Evolutionary conservation across 2,888 invertebrate species (phyloP).

Genomic region (Megaustenia siamemsis): DNA sequence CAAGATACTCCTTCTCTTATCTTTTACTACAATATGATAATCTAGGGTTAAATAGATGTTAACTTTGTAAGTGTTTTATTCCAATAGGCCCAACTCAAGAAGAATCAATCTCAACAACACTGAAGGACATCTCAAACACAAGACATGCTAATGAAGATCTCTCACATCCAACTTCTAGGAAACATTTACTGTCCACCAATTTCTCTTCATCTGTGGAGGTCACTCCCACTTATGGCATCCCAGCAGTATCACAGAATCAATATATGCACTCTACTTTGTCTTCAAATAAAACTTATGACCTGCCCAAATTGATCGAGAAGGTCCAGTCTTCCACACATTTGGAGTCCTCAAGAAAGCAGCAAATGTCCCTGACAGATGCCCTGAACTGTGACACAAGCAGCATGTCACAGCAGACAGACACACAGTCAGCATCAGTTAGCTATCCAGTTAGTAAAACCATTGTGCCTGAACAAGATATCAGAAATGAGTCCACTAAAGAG

Average conservation of each 20-base stretch:
- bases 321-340: background rate
- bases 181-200: too few relatives aligned
- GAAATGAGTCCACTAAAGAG: constrained; percentile 3
- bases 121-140: background rate
- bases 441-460: background rate
- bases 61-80: too few relatives aligned
- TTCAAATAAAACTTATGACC: too few relatives aligned
- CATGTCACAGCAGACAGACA: background rate
- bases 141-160: background rate
- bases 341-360: background rate
- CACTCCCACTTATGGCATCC: background rate
- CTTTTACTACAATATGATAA: too few relatives aligned
- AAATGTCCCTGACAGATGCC: background rate
- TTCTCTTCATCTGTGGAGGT: background rate
- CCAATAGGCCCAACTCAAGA: too few relatives aligned
- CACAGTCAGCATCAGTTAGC: background rate
- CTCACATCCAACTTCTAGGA: background rate
- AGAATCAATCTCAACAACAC: background rate
- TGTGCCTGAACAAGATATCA: background rate
- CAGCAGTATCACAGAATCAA: background rate
- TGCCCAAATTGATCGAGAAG: background rate
- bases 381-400: background rate
- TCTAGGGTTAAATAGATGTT: too few relatives aligned
- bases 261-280: background rate
- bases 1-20: too few relatives aligned